A percentile compares a stretch with the other conserved stretches of the same genome.
Conservation (phyloP, 2,797 vertebrate species). For the Galagoides demidoff region DNA sequence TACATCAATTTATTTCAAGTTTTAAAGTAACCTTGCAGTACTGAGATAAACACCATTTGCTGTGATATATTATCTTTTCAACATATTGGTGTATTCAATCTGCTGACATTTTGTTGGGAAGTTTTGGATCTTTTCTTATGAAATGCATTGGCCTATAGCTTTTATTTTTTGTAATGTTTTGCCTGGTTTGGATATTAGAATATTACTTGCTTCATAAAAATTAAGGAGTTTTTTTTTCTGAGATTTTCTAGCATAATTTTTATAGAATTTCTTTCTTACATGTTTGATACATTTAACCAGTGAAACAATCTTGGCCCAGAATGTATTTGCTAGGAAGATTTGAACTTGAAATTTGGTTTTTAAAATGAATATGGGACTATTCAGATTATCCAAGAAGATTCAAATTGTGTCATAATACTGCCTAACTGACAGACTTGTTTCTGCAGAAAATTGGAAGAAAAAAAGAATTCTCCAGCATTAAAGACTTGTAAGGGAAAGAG, state of each 20-base stretch:
- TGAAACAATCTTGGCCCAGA: background rate
- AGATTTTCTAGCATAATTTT: constrained; percentile 23
- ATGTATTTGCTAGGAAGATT: background rate
- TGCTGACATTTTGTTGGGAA: background rate
- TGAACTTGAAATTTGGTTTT: background rate
- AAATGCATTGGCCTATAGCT: background rate
- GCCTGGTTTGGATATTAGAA: background rate
- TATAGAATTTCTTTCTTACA: background rate
- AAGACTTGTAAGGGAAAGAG: background rate
- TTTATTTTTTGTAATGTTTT: background rate
- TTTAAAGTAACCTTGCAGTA: background rate
- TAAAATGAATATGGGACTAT: background rate
- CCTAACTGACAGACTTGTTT: background rate
- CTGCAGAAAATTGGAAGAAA: background rate
- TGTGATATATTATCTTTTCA: background rate
- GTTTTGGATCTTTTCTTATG: background rate
- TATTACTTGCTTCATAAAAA: background rate
- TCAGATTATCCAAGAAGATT: constrained; percentile 1
- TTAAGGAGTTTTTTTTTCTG: background rate
- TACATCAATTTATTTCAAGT: constrained; percentile 12
- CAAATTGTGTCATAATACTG: background rate
- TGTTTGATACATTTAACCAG: background rate
- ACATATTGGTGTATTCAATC: background rate
- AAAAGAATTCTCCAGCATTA: background rate
- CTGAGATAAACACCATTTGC: background rate